Base-by-base conservation (phyloP, 2,888 invertebrate genomes). In the Rhagium mordax region DNA sequence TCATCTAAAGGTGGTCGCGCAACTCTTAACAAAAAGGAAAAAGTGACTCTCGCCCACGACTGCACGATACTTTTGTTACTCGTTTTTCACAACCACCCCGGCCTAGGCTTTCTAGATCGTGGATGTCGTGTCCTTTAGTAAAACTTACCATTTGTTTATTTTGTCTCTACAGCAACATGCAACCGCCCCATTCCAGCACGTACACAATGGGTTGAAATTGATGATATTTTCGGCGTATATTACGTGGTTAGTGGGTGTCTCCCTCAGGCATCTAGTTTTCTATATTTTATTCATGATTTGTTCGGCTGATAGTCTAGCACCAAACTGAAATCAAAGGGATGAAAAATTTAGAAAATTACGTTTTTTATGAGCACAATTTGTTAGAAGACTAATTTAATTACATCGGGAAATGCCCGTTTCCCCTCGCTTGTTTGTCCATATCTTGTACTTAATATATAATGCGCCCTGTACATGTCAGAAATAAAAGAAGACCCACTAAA, bases 131-230 rank as follows among this genome's bases (percentile, higher is more conserved):
- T 53, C 53, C 53, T n/a, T 7, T 65, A 33, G 29, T 67, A 74
- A 71, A 57, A 51, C 47, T 59, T 24, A 16, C 16, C 41, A 24
- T 71, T 74, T 71, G 66, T 74, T 74, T 71, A 60, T 71, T 74
- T 71, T 74, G 59, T 67, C 70, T 62, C 48, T 57, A 48, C 33
- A 33, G 29, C 59, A 24, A 21, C 55, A 24, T 55, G 55, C 55
- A 24, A 55, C 24, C 24, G 55, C 55, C 55, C 24, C 41, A 15
- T 55, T 55, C 20, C 55, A 24, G 8, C 18, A 20, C 18, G 18
- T 18, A 51, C 51, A 20, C 41, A 41, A 41, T 41, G 41, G n/a
- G 15, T 10, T 41, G n/a, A 13, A 3, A 41, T 41, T 41, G n/a
- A 41, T 41, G 41, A n/a, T 41, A 41, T 41, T 41, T 41, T 41